phyloP scores from a whole-genome alignment of 2,888 invertebrate species.

The Latrodectus hesperus region DNA sequence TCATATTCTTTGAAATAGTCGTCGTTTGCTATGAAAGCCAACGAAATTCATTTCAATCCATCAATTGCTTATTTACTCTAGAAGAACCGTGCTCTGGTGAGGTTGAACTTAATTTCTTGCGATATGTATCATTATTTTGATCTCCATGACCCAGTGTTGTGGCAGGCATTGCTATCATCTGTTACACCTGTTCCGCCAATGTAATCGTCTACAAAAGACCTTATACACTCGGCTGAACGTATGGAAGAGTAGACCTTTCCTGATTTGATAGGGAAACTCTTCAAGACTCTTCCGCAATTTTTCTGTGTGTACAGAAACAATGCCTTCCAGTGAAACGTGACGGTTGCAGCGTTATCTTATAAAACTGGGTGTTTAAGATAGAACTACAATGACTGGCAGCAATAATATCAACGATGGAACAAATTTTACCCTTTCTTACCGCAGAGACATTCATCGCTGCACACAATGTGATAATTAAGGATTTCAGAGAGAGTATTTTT shows the following conservation, averaged over 20 bases:
- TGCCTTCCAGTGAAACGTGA: not conserved
- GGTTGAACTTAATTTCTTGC: not conserved
- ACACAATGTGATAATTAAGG: no score
- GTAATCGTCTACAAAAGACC: constrained; percentile 11
- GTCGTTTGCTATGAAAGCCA: no score
- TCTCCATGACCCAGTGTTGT: constrained; percentile 21
- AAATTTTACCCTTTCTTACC: no score
- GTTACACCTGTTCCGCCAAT: constrained; percentile 3
- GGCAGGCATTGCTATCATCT: not conserved
- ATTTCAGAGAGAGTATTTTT: no score
- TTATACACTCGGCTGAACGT: constrained; percentile 10
- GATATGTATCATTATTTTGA: not conserved
- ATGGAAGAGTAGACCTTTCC: constrained; percentile 17
- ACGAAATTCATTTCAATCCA: no score
- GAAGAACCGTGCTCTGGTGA: not conserved
- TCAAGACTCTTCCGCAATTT: not conserved
- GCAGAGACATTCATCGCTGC: no score
- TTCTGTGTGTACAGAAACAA: constrained; percentile 12
- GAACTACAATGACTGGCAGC: no score
- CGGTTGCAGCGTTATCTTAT: not conserved
- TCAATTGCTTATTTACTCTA: no score
- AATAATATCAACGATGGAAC: no score
- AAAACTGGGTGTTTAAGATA: not conserved
- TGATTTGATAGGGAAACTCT: constrained; percentile 7
- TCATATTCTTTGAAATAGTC: no score